phyloP scores from a whole-genome alignment of 2,888 invertebrate genomes.

The Agriotes lineatus region DNA sequence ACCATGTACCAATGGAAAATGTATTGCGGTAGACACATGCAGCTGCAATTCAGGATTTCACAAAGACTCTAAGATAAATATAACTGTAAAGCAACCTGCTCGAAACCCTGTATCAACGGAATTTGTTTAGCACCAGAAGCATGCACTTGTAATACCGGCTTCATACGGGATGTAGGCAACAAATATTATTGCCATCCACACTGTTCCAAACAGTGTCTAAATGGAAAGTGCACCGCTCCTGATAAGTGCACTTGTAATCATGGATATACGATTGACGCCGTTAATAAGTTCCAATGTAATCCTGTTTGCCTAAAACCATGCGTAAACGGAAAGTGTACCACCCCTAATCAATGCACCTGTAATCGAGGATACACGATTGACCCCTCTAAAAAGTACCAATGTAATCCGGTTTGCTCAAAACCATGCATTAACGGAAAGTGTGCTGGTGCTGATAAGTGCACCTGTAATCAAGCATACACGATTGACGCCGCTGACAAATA shows the following conservation, averaged over 20 bases:
- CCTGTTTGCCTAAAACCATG: no score
- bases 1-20: slow-evolving; percentile 63
- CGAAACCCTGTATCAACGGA: slow-evolving; percentile 48
- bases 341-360: no score
- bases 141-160: no score
- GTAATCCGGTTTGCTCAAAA: slow-evolving; percentile 49
- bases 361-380: no score
- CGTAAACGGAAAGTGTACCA: no score
- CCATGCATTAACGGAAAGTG: slow-evolving; percentile 64
- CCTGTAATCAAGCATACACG: slow-evolving; percentile 22
- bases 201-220: no score
- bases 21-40: slow-evolving; percentile 64
- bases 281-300: no score
- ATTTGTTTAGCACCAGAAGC: slow-evolving; percentile 48
- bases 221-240: no score
- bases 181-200: no score
- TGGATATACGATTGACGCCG: no score
- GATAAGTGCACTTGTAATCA: no score
- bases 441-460: slow-evolving; percentile 48
- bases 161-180: no score
- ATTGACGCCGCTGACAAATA: slow-evolving; percentile 31
- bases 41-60: slow-evolving; percentile 56
- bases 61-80: slow-evolving; percentile 38
- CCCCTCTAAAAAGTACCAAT: slow-evolving; percentile 35
- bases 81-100: slow-evolving; percentile 48